A percentile compares a stretch with the other conserved stretches of the same genome.
Conservation (phyloP, 1,140 invertebrate species). For the Geopemphigus sp. region DNA sequence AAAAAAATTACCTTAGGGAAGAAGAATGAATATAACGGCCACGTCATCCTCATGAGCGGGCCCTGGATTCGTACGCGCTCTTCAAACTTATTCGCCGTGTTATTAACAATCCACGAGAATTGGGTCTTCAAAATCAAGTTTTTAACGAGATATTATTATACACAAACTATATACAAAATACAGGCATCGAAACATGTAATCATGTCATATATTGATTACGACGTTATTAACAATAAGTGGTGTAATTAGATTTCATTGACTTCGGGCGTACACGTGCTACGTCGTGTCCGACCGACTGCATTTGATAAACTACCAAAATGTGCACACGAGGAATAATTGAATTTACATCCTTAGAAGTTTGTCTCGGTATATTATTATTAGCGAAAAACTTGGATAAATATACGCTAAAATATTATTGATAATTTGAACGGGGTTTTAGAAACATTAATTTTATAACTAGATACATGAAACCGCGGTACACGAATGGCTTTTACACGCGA, state of each 20-base stretch:
- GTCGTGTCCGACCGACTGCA: neutral
- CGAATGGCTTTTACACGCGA: too few species aligned
- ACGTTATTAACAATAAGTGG: neutral
- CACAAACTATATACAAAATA: too few species aligned
- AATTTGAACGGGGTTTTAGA: neutral
- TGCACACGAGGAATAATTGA: neutral
- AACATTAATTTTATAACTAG: neutral
- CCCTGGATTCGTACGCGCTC: too few species aligned
- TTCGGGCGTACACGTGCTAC: neutral
- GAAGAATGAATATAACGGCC: too few species aligned
- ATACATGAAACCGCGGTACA: neutral
- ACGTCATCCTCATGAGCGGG: too few species aligned
- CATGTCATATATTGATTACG: too few species aligned
- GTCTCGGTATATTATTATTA: neutral
- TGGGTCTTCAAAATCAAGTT: too few species aligned
- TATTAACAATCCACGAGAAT: too few species aligned
- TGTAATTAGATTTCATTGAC: conserved; percentile 5
- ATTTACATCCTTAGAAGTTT: conserved; percentile 13
- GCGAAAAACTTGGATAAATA: neutral
- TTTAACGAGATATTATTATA: too few species aligned
- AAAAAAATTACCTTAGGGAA: too few species aligned
- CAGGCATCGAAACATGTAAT: neutral
- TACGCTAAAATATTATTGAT: neutral
- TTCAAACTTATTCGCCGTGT: too few species aligned
- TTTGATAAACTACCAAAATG: conserved; percentile 7